phyloP scores from a whole-genome alignment of 2,888 invertebrate species.

The Hetaerina titia region DNA sequence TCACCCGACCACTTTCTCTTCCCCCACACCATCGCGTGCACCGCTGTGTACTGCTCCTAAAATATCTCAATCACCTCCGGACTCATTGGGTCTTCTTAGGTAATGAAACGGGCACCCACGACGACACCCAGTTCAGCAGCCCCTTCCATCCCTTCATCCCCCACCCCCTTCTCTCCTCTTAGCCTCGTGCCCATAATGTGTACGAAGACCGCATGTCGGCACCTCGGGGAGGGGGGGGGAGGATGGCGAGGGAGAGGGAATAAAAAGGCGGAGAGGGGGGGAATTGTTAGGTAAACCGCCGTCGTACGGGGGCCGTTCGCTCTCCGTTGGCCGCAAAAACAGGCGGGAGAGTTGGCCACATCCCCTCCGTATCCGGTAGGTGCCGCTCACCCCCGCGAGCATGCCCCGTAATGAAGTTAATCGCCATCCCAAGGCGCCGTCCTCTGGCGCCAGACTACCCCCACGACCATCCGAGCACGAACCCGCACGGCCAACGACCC shows the following conservation, averaged over 20 bases:
- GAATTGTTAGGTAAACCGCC: not conserved
- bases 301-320: not conserved
- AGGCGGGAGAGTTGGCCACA: not conserved
- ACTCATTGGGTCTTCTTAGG: not conserved
- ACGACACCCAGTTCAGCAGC: not conserved
- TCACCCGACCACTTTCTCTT: conserved; percentile 15
- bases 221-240: not conserved
- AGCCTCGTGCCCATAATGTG: not conserved
- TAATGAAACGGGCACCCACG: not conserved
- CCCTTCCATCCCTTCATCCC: not conserved
- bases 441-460: conserved; percentile 35
- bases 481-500: conserved; percentile 31
- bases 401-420: not conserved
- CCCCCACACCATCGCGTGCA: not conserved
- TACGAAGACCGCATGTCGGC: not conserved
- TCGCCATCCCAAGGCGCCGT: not conserved
- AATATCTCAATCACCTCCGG: not conserved
- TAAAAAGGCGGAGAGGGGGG: too few relatives aligned
- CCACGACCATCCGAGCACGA: not conserved
- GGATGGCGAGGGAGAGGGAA: too few relatives aligned
- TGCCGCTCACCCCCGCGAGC: not conserved
- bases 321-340: not conserved
- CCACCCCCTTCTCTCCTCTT: not conserved
- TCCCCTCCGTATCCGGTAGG: not conserved
- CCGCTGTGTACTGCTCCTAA: not conserved